A percentile compares a stretch with the other conserved stretches of the same genome.
Conservation (phyloP, 2,797 vertebrate species). For the Mus spretus region DNA sequence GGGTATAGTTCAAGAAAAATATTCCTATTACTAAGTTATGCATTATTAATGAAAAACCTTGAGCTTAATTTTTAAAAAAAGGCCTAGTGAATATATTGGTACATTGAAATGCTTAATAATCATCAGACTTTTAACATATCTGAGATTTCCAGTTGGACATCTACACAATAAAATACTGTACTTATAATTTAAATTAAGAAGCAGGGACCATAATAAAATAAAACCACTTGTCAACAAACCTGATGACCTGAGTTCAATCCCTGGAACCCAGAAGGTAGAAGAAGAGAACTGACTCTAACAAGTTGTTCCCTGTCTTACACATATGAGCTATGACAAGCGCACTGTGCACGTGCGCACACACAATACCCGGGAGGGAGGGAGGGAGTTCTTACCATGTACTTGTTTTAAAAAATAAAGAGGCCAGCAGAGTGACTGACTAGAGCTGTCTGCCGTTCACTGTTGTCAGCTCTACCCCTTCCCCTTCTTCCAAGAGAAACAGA, state of each 20-base stretch:
- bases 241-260: background rate
- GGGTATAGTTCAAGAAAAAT: background rate
- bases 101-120: constrained; percentile 12
- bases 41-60: background rate
- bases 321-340: background rate
- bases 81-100: background rate
- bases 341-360: fast-evolving
- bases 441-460: background rate
- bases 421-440: background rate
- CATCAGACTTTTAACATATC: background rate
- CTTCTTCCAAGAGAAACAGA: background rate
- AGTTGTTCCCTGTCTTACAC: background rate
- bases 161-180: constrained; percentile 1
- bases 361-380: fast-evolving
- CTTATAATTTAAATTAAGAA: constrained; percentile 23
- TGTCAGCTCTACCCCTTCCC: background rate
- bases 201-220: background rate
- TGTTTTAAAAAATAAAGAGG: constrained; percentile 19
- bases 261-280: background rate
- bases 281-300: background rate
- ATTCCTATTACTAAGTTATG: background rate
- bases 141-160: background rate
- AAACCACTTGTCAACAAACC: background rate
- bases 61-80: background rate
- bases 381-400: background rate